phyloP scores from a whole-genome alignment of 2,113 vertebrate species.

The Corythornis cristatus region DNA sequence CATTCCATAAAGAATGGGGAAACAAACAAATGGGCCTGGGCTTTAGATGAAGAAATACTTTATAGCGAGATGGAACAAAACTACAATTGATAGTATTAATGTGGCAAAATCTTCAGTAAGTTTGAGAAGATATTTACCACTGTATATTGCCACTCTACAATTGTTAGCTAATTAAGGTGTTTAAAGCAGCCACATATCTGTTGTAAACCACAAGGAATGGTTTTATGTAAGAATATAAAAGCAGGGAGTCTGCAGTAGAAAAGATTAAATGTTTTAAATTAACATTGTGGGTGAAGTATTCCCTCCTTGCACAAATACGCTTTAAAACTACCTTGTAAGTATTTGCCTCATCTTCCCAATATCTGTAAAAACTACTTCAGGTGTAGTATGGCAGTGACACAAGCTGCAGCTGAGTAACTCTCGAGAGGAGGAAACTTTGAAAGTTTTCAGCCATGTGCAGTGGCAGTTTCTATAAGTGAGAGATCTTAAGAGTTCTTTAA shows the following conservation, averaged over 20 bases:
- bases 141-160: background rate
- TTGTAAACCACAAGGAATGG: background rate
- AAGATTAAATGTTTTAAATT: constrained; percentile 2
- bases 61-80: background rate
- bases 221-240: background rate
- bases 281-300: background rate
- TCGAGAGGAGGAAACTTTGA: background rate
- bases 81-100: fast-evolving
- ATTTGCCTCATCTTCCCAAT: background rate
- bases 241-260: background rate
- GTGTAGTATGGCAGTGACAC: background rate
- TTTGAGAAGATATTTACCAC: background rate
- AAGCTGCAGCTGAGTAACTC: background rate
- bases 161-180: background rate
- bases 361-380: constrained; percentile 6
- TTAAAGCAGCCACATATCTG: background rate
- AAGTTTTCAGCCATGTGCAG: background rate
- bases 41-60: background rate
- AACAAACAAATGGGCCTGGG: background rate
- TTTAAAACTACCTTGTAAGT: background rate
- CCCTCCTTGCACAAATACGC: background rate
- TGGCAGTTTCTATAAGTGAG: background rate
- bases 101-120: background rate
- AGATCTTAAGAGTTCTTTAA: background rate
- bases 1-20: background rate